Percentiles rank a stretch among this genome's conserved stretches.
Conservation (phyloP, 2,113 vertebrate genomes). For the Tragelaphus scriptus region DNA sequence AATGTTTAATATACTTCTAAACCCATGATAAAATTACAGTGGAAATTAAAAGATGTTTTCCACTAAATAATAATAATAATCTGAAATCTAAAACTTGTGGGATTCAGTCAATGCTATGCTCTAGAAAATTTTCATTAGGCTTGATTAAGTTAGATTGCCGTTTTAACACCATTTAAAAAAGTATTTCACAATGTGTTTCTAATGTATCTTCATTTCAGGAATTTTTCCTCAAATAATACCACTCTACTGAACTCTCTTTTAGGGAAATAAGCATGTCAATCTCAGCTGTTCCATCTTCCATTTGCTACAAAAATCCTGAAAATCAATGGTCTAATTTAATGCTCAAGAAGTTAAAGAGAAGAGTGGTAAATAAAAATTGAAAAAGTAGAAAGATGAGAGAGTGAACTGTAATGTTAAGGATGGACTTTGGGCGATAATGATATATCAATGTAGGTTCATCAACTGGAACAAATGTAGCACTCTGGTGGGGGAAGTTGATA, state of each 20-base stretch:
- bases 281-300: background rate
- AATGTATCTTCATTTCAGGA: background rate
- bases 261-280: background rate
- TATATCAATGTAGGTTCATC: background rate
- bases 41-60: background rate
- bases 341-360: background rate
- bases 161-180: background rate
- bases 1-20: background rate
- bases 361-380: background rate
- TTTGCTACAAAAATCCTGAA: background rate
- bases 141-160: background rate
- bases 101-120: background rate
- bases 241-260: background rate
- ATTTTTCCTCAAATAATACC: background rate
- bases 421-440: background rate
- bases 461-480: background rate
- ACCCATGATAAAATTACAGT: background rate
- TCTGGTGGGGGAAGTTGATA: background rate
- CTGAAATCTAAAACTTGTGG: background rate
- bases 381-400: background rate
- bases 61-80: background rate
- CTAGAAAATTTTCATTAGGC: background rate
- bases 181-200: background rate
- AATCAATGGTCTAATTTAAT: background rate
- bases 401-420: background rate